phyloP scores from a whole-genome alignment of 2,113 vertebrate genomes.

The Morone chrysops region DNA sequence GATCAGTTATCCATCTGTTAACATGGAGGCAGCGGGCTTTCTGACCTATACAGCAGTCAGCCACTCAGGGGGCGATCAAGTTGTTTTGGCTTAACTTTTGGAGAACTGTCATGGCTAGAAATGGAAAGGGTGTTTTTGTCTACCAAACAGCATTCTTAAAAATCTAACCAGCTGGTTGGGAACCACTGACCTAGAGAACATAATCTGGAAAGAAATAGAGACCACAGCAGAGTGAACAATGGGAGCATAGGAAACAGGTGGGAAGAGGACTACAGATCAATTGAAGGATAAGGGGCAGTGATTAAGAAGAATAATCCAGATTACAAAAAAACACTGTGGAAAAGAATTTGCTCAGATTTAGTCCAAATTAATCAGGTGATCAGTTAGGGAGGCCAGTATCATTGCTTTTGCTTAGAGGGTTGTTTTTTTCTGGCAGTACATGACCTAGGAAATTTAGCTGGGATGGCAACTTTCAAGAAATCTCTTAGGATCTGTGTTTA shows the following conservation, averaged over 20 bases:
- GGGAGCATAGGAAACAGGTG: slow-evolving; percentile 1
- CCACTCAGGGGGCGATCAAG: too few species aligned
- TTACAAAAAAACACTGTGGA: slow-evolving; percentile 25
- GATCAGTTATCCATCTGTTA: too few species aligned
- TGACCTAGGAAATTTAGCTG: slow-evolving; percentile 49
- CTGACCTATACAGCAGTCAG: too few species aligned
- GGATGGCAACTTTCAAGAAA: slow-evolving; percentile 64
- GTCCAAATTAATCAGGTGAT: slow-evolving; percentile 44
- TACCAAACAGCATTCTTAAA: too few species aligned
- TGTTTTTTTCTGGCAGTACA: slow-evolving; percentile 32
- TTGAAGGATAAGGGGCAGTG: slow-evolving; percentile 8
- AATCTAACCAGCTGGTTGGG: background rate
- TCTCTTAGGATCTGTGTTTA: slow-evolving; percentile 67
- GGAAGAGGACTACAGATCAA: slow-evolving; percentile 1
- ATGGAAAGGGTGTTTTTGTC: too few species aligned
- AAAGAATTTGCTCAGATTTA: slow-evolving; percentile 22
- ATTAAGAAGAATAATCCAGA: slow-evolving; percentile 43
- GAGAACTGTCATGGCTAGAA: too few species aligned
- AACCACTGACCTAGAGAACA: background rate
- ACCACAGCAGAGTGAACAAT: background rate
- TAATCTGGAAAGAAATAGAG: background rate
- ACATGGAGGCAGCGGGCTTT: too few species aligned
- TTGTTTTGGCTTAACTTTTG: too few species aligned
- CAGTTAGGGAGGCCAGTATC: slow-evolving; percentile 8
- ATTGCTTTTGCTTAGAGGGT: slow-evolving; percentile 14